These are phyloP conservation scores for Orius laevigatus DNA, from an alignment of 1,140 invertebrate genomes.

Conservation along the genomic window DNA sequence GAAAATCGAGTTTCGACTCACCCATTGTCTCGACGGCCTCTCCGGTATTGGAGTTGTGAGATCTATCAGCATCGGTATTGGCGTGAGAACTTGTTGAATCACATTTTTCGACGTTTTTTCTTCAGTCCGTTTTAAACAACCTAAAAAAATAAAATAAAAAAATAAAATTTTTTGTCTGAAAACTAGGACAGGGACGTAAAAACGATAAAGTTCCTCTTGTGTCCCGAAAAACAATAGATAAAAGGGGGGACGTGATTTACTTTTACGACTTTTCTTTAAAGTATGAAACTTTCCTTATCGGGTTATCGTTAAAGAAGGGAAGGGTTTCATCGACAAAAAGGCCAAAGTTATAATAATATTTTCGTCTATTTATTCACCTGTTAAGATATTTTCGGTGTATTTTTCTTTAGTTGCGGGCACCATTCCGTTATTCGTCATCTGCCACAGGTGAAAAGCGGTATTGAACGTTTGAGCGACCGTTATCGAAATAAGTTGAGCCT, in stretches of 20 bases:
- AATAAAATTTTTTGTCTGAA: no score
- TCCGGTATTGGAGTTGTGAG: conserved; percentile 14
- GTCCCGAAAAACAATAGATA: no score
- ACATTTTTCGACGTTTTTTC: conserved; percentile 1
- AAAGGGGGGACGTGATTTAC: no score
- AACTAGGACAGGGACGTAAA: no score
- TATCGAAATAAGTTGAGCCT: conserved; percentile 59
- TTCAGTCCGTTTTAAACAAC: conserved; percentile 3
- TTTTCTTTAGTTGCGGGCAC: neutral
- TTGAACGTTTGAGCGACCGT: conserved; percentile 73
- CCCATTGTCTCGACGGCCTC: conserved; percentile 8
- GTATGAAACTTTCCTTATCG: no score
- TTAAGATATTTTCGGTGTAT: neutral
- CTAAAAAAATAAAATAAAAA: neutral
- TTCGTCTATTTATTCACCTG: neutral
- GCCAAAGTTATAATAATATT: conserved; percentile 1
- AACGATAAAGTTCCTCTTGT: no score
- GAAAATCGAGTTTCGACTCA: neutral
- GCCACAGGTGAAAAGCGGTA: conserved; percentile 56
- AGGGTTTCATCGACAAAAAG: neutral
- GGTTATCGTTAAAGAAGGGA: no score
- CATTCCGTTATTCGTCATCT: conserved; percentile 9
- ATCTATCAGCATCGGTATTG: conserved; percentile 15
- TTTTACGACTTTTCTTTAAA: no score
- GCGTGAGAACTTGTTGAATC: conserved; percentile 7